Base-by-base conservation (phyloP, 92 coral and sea anemone species). In the Anthopleura xanthogrammica region DNA sequence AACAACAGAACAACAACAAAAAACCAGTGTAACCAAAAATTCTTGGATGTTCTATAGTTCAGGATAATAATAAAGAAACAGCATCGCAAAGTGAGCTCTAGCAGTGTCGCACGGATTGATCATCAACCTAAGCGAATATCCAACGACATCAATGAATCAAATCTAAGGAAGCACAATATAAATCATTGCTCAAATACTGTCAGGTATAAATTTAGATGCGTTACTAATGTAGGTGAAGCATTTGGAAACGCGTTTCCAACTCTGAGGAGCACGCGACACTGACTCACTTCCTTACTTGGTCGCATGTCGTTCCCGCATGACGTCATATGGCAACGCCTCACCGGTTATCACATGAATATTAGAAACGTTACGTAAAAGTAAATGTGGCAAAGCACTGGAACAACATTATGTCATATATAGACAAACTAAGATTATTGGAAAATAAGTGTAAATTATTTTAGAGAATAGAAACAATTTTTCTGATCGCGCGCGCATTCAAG, bases 241-340 rank as follows among this genome's bases (percentile, higher is more conserved):
- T 65, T 3, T 65, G 40, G 72, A 65, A 65, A n/a, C 19, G 72
- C 22, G 41, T 3, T 12, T 68, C 7, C 16, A 23, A 5, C 74
- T 68, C 16, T 5, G 4, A n/a, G 42, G 24, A 68, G 17, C 74
- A 29, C 74, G 74, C 74, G 74, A 68, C 74, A n/a, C 40, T 23
- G 16, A 62, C 36, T 62, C 74, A 24, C 17, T 68, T 68, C 74
- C 74, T 36, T 23, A 68, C 7, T 68, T 68, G 74, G 74, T 68
- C 36, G 41, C 46, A 23, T 36, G 40, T 68, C 36, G 13, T 5
- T 10, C 16, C 1, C 74, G 16, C 3, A 68, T 68, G 74, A 68
- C 42, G 74, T 68, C 74, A 68, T 29, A 68, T n/a, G 74, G 41
- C 74, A 20, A 68, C 42, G 74, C 74, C 74, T 36, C 42, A 14